phyloP scores from a whole-genome alignment of 2,797 vertebrate genomes.

The Uromys caudimaculatus region DNA sequence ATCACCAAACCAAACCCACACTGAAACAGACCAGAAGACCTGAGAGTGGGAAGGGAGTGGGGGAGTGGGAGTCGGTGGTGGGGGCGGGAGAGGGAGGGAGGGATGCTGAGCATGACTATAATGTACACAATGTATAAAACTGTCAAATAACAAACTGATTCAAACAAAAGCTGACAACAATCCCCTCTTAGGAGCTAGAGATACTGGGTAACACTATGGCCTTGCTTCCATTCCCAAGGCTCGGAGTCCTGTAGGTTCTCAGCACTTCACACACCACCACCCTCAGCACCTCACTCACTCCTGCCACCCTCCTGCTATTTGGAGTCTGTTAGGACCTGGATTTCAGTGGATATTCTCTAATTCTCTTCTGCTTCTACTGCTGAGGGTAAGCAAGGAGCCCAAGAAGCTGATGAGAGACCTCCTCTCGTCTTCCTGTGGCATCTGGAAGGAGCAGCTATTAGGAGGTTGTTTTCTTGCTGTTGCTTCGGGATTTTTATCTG shows the following conservation, averaged over 20 bases:
- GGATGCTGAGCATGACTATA: background rate
- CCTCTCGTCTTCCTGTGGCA: background rate
- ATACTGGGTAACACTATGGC: too few species aligned
- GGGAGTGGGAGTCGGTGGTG: background rate
- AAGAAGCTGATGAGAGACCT: background rate
- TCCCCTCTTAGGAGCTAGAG: background rate
- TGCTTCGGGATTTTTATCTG: background rate
- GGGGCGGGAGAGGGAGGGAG: too few species aligned
- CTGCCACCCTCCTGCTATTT: background rate
- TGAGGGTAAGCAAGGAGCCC: background rate
- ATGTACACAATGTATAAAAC: background rate
- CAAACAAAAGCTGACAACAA: background rate
- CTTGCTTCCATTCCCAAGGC: too few species aligned
- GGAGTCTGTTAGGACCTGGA: background rate
- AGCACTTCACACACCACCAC: background rate
- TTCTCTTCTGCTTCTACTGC: background rate
- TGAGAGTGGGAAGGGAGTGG: too few species aligned
- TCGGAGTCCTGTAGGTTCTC: too few species aligned
- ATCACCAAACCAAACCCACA: background rate
- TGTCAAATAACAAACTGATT: background rate
- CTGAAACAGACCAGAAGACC: background rate
- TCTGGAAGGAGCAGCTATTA: rapidly evolving
- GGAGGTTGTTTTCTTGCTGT: background rate
- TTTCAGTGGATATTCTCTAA: background rate
- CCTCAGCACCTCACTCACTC: too few species aligned